Evolutionary conservation across 2,888 invertebrate species (phyloP).

Genomic region (Strigamia transsilvanica): DNA sequence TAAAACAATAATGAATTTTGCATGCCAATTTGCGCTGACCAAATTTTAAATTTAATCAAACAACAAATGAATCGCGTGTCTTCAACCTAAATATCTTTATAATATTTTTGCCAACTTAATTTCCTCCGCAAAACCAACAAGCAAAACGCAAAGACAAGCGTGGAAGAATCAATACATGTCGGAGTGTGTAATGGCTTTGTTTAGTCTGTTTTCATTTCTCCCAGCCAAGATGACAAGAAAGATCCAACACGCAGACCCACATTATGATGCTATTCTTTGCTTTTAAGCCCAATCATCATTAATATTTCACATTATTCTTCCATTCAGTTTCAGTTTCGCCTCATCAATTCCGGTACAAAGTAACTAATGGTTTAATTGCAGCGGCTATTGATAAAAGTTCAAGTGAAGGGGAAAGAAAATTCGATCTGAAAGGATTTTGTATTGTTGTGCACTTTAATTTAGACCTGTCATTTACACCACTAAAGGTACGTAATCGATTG

Average conservation of each 20-base stretch:
- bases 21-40: not conserved
- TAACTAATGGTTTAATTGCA: too few species aligned
- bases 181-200: constrained; percentile 8
- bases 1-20: not conserved
- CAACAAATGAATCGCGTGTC: not conserved
- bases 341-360: too few species aligned
- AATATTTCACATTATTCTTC: not conserved
- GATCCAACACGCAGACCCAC: not conserved
- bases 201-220: constrained; percentile 5
- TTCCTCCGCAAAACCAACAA: not conserved
- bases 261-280: not conserved
- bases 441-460: too few species aligned
- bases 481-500: too few species aligned
- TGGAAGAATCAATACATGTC: constrained; percentile 3
- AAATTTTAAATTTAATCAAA: not conserved
- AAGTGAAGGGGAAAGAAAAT: too few species aligned
- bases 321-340: too few species aligned
- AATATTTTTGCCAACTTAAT: constrained; percentile 9
- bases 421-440: too few species aligned
- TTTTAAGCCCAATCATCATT: not conserved
- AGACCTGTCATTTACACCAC: too few species aligned
- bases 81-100: not conserved
- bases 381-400: too few species aligned
- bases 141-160: not conserved
- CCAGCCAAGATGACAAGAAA: constrained; percentile 10